These are phyloP conservation scores for Microplitis demolitor DNA, from an alignment of 1,140 invertebrate genomes.

Conservation along the genomic window DNA sequence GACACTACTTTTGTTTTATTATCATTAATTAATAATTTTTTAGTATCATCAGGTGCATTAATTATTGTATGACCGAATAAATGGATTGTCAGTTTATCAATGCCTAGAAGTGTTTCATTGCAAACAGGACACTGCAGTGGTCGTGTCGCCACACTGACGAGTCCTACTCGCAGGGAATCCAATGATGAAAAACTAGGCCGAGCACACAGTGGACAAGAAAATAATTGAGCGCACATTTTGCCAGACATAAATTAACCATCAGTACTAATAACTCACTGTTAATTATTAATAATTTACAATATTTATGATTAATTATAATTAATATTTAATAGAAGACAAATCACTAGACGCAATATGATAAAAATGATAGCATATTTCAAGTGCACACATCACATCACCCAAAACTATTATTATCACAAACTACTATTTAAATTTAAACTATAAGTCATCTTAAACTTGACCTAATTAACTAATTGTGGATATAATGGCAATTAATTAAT, in stretches of 20 bases:
- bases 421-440: conserved; percentile 18
- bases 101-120: conserved; percentile 72
- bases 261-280: background rate
- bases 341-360: conserved; percentile 7
- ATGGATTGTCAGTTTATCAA: conserved; percentile 86
- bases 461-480: conserved; percentile 17
- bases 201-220: conserved; percentile 77
- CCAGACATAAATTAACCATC: background rate
- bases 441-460: conserved; percentile 26
- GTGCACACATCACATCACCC: conserved; percentile 8
- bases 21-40: background rate
- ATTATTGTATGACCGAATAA: conserved; percentile 72
- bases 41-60: conserved; percentile 25
- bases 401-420: conserved; percentile 25
- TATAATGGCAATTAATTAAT: background rate
- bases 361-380: background rate
- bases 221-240: conserved; percentile 67
- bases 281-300: conserved; percentile 26
- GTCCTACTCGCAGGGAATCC: conserved; percentile 70
- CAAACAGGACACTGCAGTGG: conserved; percentile 77
- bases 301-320: background rate
- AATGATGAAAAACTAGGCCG: conserved; percentile 73
- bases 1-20: background rate
- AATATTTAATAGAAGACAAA: conserved; percentile 19
- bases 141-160: conserved; percentile 76